These are phyloP conservation scores for Caenorhabditis macrosperma DNA, from an alignment of 2,888 invertebrate genomes.

Conservation along the genomic window DNA sequence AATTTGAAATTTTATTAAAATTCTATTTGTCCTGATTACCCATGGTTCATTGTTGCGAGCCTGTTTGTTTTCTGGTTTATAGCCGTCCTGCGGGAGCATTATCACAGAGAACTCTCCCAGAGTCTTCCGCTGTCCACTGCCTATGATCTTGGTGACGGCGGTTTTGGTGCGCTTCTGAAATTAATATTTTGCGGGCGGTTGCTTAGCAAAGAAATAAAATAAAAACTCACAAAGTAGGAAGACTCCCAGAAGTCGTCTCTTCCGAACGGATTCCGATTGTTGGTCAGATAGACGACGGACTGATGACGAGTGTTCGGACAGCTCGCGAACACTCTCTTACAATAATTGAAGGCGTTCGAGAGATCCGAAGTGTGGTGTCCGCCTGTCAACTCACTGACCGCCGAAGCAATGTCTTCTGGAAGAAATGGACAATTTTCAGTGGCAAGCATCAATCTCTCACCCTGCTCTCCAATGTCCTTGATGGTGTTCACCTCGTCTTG, in stretches of 20 bases:
- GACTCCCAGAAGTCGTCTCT: slow-evolving; percentile 57
- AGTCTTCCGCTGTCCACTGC: slow-evolving; percentile 45
- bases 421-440: no score
- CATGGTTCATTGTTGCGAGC: slow-evolving; percentile 41
- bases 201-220: no score
- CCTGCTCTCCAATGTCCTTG: slow-evolving; percentile 53
- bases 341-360: slow-evolving; percentile 43
- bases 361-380: slow-evolving; percentile 43
- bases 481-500: slow-evolving; percentile 59
- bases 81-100: slow-evolving; percentile 41
- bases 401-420: slow-evolving; percentile 31
- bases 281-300: slow-evolving; percentile 55
- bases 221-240: slow-evolving; percentile 43
- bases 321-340: slow-evolving; percentile 49
- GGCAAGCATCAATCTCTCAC: no score
- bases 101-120: slow-evolving; percentile 60
- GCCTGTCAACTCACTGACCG: neutral
- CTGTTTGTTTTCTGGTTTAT: slow-evolving; percentile 21
- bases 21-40: slow-evolving; percentile 1
- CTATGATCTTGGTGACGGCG: slow-evolving; percentile 51
- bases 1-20: no score
- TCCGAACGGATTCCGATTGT: slow-evolving; percentile 57
- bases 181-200: neutral
- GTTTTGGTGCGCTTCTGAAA: slow-evolving; percentile 56
- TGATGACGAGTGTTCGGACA: slow-evolving; percentile 58